Evolutionary conservation across 2,113 vertebrate species (phyloP).

Genomic region (Isurus oxyrinchus): DNA sequence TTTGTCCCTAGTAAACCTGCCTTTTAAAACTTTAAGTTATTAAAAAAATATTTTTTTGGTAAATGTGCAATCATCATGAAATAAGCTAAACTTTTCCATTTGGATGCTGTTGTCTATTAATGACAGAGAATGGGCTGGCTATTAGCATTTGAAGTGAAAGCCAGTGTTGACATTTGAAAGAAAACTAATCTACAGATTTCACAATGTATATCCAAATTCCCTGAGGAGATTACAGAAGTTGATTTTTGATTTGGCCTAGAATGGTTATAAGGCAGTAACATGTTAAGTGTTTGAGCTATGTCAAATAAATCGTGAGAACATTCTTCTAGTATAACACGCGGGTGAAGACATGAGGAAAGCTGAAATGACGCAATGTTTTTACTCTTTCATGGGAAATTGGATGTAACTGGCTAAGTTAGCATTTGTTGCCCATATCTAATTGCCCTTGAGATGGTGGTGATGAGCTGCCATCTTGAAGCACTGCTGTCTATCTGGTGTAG

Average conservation of each 20-base stretch:
- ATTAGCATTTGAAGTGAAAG: background rate
- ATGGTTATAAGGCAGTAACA: background rate
- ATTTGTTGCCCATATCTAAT: too few species aligned
- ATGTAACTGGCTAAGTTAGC: too few species aligned
- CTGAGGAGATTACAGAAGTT: background rate
- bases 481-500: too few species aligned
- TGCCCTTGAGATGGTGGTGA: too few species aligned
- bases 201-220: background rate
- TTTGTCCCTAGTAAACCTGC: background rate
- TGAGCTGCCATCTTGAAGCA: too few species aligned
- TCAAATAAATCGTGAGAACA: background rate
- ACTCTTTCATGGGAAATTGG: too few species aligned
- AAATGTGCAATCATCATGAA: background rate
- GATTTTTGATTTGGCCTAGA: background rate
- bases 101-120: background rate
- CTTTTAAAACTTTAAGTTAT: background rate
- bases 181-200: background rate
- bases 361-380: background rate
- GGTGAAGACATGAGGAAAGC: background rate
- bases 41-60: background rate
- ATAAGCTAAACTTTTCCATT: background rate
- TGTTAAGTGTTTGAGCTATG: background rate
- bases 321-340: background rate
- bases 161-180: background rate
- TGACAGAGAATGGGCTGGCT: background rate